Evolutionary conservation across 2,888 invertebrate genomes (phyloP).

Genomic region (Himalopsyche kuldschensis): DNA sequence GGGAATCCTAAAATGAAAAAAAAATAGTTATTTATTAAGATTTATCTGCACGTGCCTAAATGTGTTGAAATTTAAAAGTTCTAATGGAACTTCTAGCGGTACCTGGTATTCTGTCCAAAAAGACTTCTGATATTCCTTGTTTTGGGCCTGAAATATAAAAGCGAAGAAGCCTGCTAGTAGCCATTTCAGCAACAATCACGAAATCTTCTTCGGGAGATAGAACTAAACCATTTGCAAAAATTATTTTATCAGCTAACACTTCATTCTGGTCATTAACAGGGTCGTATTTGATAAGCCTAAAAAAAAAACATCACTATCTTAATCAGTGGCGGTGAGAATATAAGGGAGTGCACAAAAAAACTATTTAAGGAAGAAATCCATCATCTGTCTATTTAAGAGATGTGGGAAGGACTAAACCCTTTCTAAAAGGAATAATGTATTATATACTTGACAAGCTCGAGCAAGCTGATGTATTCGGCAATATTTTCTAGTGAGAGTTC

Average conservation of each 20-base stretch:
- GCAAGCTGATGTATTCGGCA: too few relatives aligned
- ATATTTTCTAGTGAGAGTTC: too few relatives aligned
- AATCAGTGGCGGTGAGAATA: not conserved
- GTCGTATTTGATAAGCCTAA: conserved; percentile 78
- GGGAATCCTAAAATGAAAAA: conserved; percentile 22
- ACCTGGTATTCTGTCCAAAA: conserved; percentile 80
- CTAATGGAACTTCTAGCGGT: not conserved
- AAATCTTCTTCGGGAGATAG: conserved; percentile 82
- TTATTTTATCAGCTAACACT: conserved; percentile 73
- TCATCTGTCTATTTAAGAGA: too few relatives aligned
- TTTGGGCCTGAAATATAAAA: conserved; percentile 81
- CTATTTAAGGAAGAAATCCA: too few relatives aligned
- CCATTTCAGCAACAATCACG: conserved; percentile 76
- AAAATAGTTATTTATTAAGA: not conserved
- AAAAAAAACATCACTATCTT: not conserved
- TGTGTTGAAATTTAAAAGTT: too few relatives aligned
- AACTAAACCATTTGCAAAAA: conserved; percentile 86
- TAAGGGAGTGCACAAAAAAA: too few relatives aligned
- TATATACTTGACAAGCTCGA: too few relatives aligned
- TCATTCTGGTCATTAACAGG: conserved; percentile 73
- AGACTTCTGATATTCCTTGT: conserved; percentile 74
- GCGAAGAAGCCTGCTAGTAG: conserved; percentile 66
- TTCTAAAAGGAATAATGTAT: too few relatives aligned
- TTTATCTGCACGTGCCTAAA: too few relatives aligned
- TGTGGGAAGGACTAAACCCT: too few relatives aligned